Evolutionary conservation across 2,797 vertebrate species (phyloP).

Genomic region (Danio aesculapii): DNA sequence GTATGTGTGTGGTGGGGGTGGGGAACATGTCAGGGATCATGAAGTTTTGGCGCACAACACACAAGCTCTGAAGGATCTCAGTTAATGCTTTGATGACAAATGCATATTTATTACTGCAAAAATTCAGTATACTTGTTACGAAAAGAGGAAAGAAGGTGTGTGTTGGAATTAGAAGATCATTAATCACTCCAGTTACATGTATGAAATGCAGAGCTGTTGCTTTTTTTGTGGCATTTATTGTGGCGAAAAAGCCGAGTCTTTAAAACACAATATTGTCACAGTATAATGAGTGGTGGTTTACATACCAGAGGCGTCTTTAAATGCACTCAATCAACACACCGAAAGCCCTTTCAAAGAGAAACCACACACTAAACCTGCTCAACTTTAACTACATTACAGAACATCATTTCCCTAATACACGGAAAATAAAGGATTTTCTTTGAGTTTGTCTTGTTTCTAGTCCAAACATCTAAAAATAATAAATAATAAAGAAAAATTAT

Average conservation of each 20-base stretch:
- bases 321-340: slow-evolving; percentile 16
- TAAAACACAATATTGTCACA: slow-evolving; percentile 4
- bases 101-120: background rate
- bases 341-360: background rate
- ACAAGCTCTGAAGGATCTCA: slow-evolving; percentile 20
- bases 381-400: background rate
- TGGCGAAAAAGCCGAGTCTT: background rate
- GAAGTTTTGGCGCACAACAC: slow-evolving; percentile 44
- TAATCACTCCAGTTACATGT: no score
- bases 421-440: no score
- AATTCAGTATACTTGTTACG: no score
- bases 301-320: background rate
- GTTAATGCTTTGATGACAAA: background rate
- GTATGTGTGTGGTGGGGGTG: slow-evolving; percentile 54
- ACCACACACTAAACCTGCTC: background rate
- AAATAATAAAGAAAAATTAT: no score
- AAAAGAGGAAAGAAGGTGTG: no score
- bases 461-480: no score
- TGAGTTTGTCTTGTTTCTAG: no score
- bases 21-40: slow-evolving; percentile 61
- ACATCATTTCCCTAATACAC: no score
- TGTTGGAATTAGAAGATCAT: no score
- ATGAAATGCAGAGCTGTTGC: background rate
- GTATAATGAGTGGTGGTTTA: background rate
- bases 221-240: background rate